Conservation (phyloP, 2,113 vertebrate genomes). For the Pelvicachromis taeniatus region DNA sequence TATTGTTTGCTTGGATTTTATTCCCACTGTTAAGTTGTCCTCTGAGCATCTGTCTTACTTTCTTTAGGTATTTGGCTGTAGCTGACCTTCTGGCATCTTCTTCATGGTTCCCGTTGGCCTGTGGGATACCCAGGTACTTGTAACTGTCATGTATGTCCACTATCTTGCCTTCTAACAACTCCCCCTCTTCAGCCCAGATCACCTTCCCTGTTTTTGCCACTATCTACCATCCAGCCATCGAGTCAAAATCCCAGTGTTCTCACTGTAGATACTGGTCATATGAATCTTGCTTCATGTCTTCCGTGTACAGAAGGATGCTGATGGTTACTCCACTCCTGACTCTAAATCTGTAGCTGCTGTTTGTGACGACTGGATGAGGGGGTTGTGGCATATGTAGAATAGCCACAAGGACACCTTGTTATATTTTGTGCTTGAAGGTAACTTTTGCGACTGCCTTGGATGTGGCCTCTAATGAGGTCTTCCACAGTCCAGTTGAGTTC, state of each 20-base stretch:
- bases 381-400: neutral
- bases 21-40: neutral
- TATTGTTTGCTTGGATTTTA: neutral
- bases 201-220: neutral
- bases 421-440: neutral
- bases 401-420: neutral
- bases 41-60: neutral
- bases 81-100: neutral
- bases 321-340: neutral
- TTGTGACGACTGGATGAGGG: neutral
- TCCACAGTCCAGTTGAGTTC: neutral
- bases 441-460: neutral
- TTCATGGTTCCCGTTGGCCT: neutral
- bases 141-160: neutral
- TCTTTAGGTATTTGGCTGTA: neutral
- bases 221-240: neutral
- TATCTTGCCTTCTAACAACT: neutral
- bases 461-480: neutral
- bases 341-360: neutral
- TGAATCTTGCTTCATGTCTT: neutral
- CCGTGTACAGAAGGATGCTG: neutral
- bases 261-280: neutral
- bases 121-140: neutral
- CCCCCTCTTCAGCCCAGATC: neutral
- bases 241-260: neutral